These are phyloP conservation scores for Myotis brandtii DNA, from an alignment of 2,113 vertebrate genomes.

Conservation along the genomic window DNA sequence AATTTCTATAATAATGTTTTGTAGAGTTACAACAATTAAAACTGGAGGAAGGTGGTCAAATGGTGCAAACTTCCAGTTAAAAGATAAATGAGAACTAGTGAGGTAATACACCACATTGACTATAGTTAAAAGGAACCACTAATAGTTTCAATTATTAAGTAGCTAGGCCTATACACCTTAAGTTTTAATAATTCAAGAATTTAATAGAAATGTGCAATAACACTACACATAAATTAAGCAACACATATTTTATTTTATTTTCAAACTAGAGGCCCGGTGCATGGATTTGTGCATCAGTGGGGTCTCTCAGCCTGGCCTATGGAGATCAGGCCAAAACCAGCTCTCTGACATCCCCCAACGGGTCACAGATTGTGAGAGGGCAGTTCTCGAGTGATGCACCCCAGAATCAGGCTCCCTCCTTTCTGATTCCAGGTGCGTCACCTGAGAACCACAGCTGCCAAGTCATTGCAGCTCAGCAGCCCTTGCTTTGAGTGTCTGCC, in stretches of 20 bases:
- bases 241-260: neutral
- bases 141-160: neutral
- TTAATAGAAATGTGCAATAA: neutral
- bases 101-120: neutral
- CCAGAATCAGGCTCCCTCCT: too few relatives aligned
- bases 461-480: too few relatives aligned
- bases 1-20: slow-evolving; percentile 3
- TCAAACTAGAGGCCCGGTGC: too few relatives aligned
- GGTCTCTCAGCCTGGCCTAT: too few relatives aligned
- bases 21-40: neutral
- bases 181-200: neutral
- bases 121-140: neutral
- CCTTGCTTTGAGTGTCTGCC: too few relatives aligned
- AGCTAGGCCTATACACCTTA: neutral
- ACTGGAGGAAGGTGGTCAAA: neutral
- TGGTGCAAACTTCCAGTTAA: neutral
- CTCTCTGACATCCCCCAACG: too few relatives aligned
- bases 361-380: too few relatives aligned
- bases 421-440: too few relatives aligned
- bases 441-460: too few relatives aligned
- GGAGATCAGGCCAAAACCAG: too few relatives aligned
- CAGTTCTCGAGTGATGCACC: too few relatives aligned
- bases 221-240: neutral
- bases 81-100: neutral
- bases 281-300: too few relatives aligned